These are phyloP conservation scores for Phalacrocorax aristotelis DNA, from an alignment of 2,113 vertebrate genomes.

Conservation along the genomic window DNA sequence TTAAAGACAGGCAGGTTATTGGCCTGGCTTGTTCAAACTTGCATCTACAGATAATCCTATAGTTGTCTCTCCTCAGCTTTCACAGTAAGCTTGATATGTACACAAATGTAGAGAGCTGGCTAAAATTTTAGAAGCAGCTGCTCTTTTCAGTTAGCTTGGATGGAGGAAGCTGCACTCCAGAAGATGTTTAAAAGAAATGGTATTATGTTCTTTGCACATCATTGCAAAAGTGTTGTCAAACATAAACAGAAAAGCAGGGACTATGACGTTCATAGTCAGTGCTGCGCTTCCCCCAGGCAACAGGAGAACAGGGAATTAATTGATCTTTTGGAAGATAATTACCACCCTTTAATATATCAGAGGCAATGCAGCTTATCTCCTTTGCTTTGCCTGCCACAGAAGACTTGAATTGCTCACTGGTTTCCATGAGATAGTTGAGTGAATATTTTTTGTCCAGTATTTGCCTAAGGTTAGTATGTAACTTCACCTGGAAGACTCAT, in stretches of 20 bases:
- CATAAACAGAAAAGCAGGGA: neutral
- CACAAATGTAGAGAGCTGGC: neutral
- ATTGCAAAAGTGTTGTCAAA: neutral
- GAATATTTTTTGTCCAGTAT: neutral
- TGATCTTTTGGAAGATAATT: neutral
- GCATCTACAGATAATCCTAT: neutral
- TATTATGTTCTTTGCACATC: rapidly evolving
- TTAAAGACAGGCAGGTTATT: neutral
- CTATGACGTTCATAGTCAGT: neutral
- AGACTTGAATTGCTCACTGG: neutral
- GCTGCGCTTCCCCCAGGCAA: neutral
- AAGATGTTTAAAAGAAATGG: neutral
- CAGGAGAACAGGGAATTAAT: neutral
- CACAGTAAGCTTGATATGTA: no score
- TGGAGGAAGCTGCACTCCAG: neutral
- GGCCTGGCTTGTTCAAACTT: neutral
- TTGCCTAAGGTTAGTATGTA: neutral
- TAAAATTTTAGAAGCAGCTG: neutral
- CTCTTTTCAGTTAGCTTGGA: neutral
- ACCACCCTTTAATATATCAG: neutral
- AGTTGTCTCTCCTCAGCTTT: neutral
- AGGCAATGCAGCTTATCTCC: neutral
- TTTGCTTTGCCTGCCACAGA: neutral
- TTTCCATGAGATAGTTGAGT: neutral
- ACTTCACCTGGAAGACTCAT: neutral